Base-by-base conservation (phyloP, 53 echinoderm and acorn worm species). In the Holothuria scabra region DNA sequence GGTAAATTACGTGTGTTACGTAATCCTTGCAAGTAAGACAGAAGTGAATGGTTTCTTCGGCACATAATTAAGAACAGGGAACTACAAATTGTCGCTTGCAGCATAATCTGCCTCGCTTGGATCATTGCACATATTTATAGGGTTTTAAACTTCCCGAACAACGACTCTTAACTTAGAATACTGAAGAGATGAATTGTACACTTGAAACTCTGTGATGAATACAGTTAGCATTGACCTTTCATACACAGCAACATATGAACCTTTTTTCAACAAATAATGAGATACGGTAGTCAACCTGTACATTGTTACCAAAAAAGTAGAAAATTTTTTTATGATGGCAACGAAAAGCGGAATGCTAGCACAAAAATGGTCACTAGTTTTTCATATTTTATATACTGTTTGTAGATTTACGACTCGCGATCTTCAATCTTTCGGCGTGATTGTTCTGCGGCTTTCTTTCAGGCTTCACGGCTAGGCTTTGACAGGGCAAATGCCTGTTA, bases 321-420 rank as follows among this genome's bases (percentile, higher is more conserved):
- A 78, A 81, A 70, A 81, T 41, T 37, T 64, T n/a, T 37, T 32
- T 81, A 81, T 63, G 65, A 63, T 81, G 82, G 82, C 82, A 81
- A 81, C 82, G 34, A 81, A 81, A 81, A 81, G 82, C 82, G 82
- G 82, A 81, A 81, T 81, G 82, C 82, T 81, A 81, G 82, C 82
- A 78, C 78, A 78, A 78, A 78, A 78, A 78, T 78, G 78, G 78
- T 78, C 78, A 78, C 78, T 78, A 78, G 56, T 56, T 56, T 78
- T 78, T 56, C 30, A 78, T 56, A 58, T 58, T 78, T 57, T 59
- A 58, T 78, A 78, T 78, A 78, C 78, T 78, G 78, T 78, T 78
- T 76, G 49, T 24, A 76, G 49, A 46, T 48, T 76, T 76, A 28
- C 52, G 38, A 52, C 52, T 76, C 28, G 52, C 76, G 49, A 76